Evolutionary conservation across 2,797 vertebrate species (phyloP).

Genomic region (Rhabdomys pumilio): DNA sequence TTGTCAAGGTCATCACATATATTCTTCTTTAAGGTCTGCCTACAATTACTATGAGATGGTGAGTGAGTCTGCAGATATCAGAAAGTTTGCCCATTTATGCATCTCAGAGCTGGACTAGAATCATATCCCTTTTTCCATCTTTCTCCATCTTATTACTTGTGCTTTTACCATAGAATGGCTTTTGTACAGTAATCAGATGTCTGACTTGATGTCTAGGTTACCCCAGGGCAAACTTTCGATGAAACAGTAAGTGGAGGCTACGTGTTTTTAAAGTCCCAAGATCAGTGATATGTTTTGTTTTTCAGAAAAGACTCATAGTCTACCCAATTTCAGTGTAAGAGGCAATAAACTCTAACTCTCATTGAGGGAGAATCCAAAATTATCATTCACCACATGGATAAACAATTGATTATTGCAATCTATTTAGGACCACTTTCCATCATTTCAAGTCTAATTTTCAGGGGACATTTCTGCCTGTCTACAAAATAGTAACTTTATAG

Average conservation of each 20-base stretch:
- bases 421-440: neutral
- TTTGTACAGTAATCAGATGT: neutral
- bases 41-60: neutral
- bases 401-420: neutral
- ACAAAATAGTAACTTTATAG: slow-evolving; percentile 29
- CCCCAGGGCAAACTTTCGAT: slow-evolving; percentile 22
- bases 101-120: neutral
- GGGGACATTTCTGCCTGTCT: neutral
- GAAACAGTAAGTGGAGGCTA: neutral
- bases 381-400: slow-evolving; percentile 5
- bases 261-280: neutral
- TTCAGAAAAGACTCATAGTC: neutral
- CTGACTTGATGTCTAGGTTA: neutral
- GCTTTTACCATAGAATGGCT: slow-evolving; percentile 2
- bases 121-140: neutral
- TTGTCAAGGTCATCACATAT: neutral
- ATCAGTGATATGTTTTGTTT: neutral
- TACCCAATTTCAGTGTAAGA: neutral
- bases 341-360: neutral
- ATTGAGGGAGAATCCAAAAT: neutral
- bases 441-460: slow-evolving; percentile 32
- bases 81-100: neutral
- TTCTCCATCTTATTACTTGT: neutral
- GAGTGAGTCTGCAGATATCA: neutral
- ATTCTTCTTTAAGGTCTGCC: neutral